phyloP scores from a whole-genome alignment of 2,888 invertebrate species.

The Sepioteuthis lessoniana region DNA sequence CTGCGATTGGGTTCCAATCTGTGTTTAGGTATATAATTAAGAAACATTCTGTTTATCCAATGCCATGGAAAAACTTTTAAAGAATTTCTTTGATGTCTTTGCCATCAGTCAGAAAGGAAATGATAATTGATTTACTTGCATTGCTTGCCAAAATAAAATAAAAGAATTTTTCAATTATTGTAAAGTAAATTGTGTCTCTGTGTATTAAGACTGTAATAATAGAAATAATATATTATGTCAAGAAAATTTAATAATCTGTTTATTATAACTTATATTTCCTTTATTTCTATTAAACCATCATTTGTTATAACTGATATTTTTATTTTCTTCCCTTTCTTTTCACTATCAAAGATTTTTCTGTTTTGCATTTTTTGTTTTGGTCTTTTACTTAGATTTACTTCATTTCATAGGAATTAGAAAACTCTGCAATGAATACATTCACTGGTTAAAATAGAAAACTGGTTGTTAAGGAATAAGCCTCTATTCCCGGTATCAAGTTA shows the following conservation, averaged over 20 bases:
- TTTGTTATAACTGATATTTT: neutral
- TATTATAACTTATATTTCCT: neutral
- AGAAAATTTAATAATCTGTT: neutral
- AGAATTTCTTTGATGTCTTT: conserved; percentile 24
- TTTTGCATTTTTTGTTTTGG: no score
- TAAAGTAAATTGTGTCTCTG: neutral
- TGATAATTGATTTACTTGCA: neutral
- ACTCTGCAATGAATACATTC: no score
- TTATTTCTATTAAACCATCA: neutral
- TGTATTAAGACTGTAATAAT: neutral
- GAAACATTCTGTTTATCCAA: neutral
- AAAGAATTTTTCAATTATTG: neutral
- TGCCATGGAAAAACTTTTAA: neutral
- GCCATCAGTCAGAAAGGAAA: neutral
- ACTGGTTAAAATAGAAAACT: no score
- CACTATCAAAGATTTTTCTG: no score
- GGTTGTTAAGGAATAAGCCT: no score
- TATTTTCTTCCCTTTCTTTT: neutral
- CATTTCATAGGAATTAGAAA: no score
- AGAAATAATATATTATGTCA: neutral
- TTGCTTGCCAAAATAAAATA: neutral
- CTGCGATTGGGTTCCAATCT: neutral
- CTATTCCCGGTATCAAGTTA: no score
- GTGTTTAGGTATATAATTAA: neutral
- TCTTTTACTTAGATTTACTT: no score